Evolutionary conservation across 2,888 invertebrate species (phyloP), one percentile per base, ranked within the genome.

Genomic region (Noctua pronuba): DNA sequence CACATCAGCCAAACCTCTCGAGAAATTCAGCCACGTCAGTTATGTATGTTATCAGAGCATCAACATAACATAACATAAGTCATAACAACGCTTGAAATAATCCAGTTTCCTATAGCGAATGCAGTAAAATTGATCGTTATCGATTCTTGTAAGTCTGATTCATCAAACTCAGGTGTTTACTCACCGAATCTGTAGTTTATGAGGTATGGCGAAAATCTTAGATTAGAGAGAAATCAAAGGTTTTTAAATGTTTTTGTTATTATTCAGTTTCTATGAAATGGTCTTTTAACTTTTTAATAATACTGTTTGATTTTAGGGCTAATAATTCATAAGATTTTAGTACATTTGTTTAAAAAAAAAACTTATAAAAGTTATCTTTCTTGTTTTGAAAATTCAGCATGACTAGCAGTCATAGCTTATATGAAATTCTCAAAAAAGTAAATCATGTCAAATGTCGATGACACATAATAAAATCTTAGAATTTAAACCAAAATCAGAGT

Each of bases 91-190:
- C 68, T 75, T 79, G 79, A 82, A 82, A 83, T 82, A 82, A 79
- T 82, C 77, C 80, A 80, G 86, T 86, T 88, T 85, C 85, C 90
- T 88, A 86, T 86, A 88, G 75, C 77, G 62, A 75, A 77, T 71
- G 90, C 91, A 91, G 90, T 92, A 77, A 86, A 82, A 89, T 89
- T 85, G 87, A 91, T 91, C 69, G 88, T 86, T 90, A 92, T 92
- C 89, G 91, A 73, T 92, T 91, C 91, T 6, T 89, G 80, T 77
- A 71, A 62, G 24, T 58, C 67, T 92, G 92, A 92, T 73, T 92
- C 92, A 91, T 75, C 58, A 78, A 65, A 66, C 49, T 76, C 83
- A 81, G 82, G 75, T 79, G 74, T 87, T 90, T 88, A 90, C 79
- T 89, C 90, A 87, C 78, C 41, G 46, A 74, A 77, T 71, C 73